Conservation (phyloP, 2,113 vertebrate species). For the Lepisosteus osseus region DNA sequence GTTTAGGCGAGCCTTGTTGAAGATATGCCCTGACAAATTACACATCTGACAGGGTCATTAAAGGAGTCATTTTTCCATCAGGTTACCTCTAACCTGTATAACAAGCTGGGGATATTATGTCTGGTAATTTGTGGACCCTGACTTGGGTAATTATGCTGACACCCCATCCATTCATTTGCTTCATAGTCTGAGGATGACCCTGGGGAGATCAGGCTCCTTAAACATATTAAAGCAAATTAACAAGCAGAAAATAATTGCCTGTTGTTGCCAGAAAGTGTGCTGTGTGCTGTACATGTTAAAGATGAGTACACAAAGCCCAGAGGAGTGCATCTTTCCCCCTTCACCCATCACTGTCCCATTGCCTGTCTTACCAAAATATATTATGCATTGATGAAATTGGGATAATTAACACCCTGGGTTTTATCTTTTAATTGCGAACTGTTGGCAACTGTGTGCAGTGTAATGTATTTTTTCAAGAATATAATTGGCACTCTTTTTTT, state of each 20-base stretch:
- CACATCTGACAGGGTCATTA: not conserved
- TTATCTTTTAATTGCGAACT: conserved; percentile 25
- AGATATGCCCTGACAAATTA: conserved; percentile 1
- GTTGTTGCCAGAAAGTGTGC: conserved; percentile 33
- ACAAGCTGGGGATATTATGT: conserved; percentile 12
- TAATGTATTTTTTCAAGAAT: conserved; percentile 8
- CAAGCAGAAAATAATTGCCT: conserved; percentile 48
- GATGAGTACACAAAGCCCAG: conserved; percentile 32
- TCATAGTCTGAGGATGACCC: conserved; percentile 32
- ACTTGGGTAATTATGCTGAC: conserved; percentile 46
- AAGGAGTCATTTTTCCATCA: not conserved
- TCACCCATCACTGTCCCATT: not conserved
- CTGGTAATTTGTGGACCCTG: conserved; percentile 29
- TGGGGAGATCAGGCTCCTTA: conserved; percentile 44
- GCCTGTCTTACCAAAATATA: conserved; percentile 36
- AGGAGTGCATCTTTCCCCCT: conserved; percentile 27
- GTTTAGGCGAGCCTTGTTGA: not conserved
- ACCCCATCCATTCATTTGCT: conserved; percentile 44
- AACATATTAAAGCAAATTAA: conserved; percentile 47
- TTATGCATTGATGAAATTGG: conserved; percentile 40
- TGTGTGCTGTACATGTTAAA: conserved; percentile 20
- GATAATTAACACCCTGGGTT: conserved; percentile 43
- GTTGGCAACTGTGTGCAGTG: conserved; percentile 30
- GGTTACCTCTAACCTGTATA: not conserved
- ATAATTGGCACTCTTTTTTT: not conserved